These are phyloP conservation scores for Megalonaias nervosa DNA, from an alignment of 1,140 invertebrate species.

Conservation along the genomic window DNA sequence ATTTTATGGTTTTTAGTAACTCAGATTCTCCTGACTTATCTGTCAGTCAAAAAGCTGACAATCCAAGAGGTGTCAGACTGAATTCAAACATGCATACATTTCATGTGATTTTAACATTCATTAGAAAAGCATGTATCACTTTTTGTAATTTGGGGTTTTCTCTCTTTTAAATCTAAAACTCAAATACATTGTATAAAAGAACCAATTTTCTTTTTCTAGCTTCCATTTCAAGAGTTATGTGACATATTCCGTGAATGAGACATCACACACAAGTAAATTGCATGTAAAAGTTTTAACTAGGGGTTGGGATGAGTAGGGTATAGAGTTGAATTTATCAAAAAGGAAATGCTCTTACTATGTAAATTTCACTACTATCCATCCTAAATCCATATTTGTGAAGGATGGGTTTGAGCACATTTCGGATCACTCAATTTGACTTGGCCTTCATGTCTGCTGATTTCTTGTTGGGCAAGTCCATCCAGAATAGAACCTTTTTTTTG, in stretches of 20 bases:
- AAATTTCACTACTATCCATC: slow-evolving; percentile 77
- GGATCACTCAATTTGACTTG: slow-evolving; percentile 84
- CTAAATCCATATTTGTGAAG: slow-evolving; percentile 86
- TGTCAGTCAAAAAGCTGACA: too few species aligned
- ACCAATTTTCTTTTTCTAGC: background rate
- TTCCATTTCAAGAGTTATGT: background rate
- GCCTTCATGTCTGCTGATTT: slow-evolving; percentile 91
- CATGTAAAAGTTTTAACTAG: background rate
- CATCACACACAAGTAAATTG: background rate
- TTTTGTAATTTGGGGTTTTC: too few species aligned
- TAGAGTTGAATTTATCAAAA: background rate
- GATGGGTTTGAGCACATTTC: slow-evolving; percentile 89
- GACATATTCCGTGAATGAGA: background rate
- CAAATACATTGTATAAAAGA: background rate
- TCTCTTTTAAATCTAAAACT: background rate
- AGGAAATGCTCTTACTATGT: slow-evolving; percentile 55
- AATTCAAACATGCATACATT: too few species aligned
- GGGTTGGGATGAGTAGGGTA: background rate
- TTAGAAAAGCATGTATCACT: too few species aligned
- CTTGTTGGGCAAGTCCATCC: slow-evolving; percentile 86
- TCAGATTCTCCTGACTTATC: too few species aligned
- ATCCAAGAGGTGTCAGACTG: too few species aligned
- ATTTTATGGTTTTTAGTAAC: too few species aligned
- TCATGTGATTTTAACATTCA: too few species aligned
- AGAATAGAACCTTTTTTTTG: slow-evolving; percentile 87